phyloP scores from a whole-genome alignment of 2,888 invertebrate genomes.

The Podotricha telesiphe region DNA sequence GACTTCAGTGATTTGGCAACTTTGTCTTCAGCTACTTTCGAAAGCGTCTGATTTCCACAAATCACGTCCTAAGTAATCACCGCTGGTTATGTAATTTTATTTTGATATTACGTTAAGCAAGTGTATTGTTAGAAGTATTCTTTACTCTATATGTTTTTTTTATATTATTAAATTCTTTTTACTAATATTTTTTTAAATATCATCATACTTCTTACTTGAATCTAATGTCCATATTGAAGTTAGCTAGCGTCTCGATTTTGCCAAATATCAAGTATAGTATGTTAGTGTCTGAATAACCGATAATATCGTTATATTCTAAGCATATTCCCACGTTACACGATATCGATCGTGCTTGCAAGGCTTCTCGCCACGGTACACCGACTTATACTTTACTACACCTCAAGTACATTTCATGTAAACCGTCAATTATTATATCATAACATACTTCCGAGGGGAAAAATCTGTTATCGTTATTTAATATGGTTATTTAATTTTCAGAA shows the following conservation, averaged over 20 bases:
- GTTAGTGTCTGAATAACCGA: not conserved
- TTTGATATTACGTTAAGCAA: not conserved
- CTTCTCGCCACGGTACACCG: constrained; percentile 69
- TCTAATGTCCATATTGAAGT: not conserved
- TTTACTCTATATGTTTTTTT: not conserved
- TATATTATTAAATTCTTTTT: no score
- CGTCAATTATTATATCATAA: constrained; percentile 15
- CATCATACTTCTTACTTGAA: no score
- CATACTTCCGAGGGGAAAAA: no score
- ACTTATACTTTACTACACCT: constrained; percentile 47
- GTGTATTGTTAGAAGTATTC: not conserved
- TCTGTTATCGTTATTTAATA: not conserved
- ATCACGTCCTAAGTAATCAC: constrained; percentile 31
- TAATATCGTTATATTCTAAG: constrained; percentile 16
- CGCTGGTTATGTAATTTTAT: constrained; percentile 14
- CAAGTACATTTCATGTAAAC: constrained; percentile 21
- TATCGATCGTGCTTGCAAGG: constrained; percentile 75
- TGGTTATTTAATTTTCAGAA: no score
- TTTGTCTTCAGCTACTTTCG: constrained; percentile 34
- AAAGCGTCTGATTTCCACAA: constrained; percentile 33
- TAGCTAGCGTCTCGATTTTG: not conserved
- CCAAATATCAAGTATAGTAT: not conserved
- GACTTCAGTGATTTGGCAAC: constrained; percentile 35
- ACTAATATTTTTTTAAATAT: no score
- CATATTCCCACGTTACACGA: constrained; percentile 61